Evolutionary conservation across 2,888 invertebrate genomes (phyloP).

Genomic region (Meloe dianella): DNA sequence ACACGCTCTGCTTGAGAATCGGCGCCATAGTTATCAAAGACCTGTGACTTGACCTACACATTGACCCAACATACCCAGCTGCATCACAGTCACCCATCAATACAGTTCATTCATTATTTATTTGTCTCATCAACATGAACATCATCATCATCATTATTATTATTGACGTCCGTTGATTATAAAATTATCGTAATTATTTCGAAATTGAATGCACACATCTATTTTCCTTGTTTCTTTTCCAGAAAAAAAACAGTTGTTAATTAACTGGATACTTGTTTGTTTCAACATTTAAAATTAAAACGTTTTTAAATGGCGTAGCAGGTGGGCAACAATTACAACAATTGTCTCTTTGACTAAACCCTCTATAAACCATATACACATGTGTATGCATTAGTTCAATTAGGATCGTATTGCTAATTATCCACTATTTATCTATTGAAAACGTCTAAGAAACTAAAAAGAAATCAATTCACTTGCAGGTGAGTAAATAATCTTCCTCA

Average conservation of each 20-base stretch:
- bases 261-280: background rate
- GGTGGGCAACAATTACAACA: slow-evolving; percentile 16
- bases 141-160: background rate
- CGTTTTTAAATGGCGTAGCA: background rate
- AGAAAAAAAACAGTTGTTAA: background rate
- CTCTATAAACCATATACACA: background rate
- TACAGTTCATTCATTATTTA: slow-evolving; percentile 31
- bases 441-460: slow-evolving; percentile 22
- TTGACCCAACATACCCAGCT: slow-evolving; percentile 43
- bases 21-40: slow-evolving; percentile 44
- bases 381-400: slow-evolving; percentile 22
- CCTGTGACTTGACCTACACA: slow-evolving; percentile 39
- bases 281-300: background rate
- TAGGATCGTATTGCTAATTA: slow-evolving; percentile 27
- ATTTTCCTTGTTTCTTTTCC: background rate
- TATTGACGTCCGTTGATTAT: background rate
- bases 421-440: slow-evolving; percentile 23
- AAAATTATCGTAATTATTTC: background rate
- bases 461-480: slow-evolving; percentile 28
- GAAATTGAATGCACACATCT: background rate
- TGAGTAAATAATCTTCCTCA: slow-evolving; percentile 31
- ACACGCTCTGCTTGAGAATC: slow-evolving; percentile 44
- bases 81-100: slow-evolving; percentile 35
- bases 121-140: slow-evolving; percentile 16
- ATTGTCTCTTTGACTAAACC: slow-evolving; percentile 12